phyloP scores from a whole-genome alignment of 2,888 invertebrate genomes.

The Diaprepes abbreviatus region DNA sequence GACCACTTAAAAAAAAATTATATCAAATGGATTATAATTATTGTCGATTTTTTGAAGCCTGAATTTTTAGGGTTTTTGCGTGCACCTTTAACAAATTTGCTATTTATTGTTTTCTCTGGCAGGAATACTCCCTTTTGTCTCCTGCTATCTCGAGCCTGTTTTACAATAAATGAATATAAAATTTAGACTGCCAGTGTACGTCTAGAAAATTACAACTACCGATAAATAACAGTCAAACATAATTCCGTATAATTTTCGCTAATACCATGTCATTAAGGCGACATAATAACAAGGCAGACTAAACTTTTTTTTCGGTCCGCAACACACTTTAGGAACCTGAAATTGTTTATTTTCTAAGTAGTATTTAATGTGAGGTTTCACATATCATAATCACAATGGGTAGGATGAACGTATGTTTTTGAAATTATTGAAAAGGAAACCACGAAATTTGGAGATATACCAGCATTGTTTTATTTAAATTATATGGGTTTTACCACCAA shows the following conservation, averaged over 20 bases:
- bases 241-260: constrained; percentile 22
- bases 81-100: too few species aligned
- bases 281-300: constrained; percentile 29
- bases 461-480: constrained; percentile 21
- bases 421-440: constrained; percentile 15
- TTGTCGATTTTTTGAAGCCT: too few species aligned
- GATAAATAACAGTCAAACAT: background rate
- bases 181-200: too few species aligned
- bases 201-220: too few species aligned
- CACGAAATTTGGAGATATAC: constrained; percentile 5
- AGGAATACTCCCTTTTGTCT: too few species aligned
- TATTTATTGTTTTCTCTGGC: too few species aligned
- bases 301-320: constrained; percentile 32
- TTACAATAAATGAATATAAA: too few species aligned
- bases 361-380: constrained; percentile 30
- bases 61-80: too few species aligned
- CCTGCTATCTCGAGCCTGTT: too few species aligned
- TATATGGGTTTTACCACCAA: constrained; percentile 4
- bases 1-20: too few species aligned
- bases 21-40: too few species aligned
- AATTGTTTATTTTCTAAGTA: constrained; percentile 26
- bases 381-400: constrained; percentile 8
- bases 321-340: background rate
- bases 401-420: background rate
- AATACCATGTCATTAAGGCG: constrained; percentile 26